A percentile compares a stretch with the other conserved stretches of the same genome.
Evolutionary conservation across 2,888 invertebrate species (phyloP).

Genomic region (Eristalinus aeneus): DNA sequence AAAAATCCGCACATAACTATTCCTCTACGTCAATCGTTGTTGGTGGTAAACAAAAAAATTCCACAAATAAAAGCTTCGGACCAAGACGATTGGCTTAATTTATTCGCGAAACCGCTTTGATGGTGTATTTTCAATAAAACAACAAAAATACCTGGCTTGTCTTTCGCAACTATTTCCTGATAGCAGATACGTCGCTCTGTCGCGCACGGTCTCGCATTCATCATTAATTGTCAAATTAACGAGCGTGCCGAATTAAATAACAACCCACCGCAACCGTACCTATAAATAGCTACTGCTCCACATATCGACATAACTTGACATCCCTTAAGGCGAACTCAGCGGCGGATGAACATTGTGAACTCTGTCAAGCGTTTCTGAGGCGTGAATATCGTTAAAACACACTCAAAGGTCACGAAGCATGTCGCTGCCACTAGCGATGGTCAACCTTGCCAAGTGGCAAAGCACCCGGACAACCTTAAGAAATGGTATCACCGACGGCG

Average conservation of each 20-base stretch:
- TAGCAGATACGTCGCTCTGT: background rate
- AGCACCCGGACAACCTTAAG: conserved; percentile 2
- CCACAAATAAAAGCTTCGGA: background rate
- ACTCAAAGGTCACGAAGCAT: background rate
- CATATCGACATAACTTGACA: background rate
- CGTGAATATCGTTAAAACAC: background rate
- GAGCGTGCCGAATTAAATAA: background rate
- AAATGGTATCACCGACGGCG: background rate
- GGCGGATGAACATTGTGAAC: background rate
- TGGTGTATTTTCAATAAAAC: background rate
- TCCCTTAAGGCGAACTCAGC: background rate
- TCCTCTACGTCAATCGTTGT: background rate
- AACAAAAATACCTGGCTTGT: background rate
- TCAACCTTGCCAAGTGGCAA: background rate
- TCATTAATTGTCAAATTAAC: background rate
- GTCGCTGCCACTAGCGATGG: background rate
- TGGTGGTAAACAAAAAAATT: background rate
- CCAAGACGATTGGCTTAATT: background rate
- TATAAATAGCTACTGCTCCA: background rate
- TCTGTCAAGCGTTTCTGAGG: background rate
- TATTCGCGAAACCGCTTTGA: background rate
- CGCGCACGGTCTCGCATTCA: background rate
- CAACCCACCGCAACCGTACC: background rate
- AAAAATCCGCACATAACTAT: background rate
- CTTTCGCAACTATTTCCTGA: background rate